Evolutionary conservation across 2,797 vertebrate genomes (phyloP), one percentile per base, ranked within the genome.

Genomic region (Cirrhinus mrigala): DNA sequence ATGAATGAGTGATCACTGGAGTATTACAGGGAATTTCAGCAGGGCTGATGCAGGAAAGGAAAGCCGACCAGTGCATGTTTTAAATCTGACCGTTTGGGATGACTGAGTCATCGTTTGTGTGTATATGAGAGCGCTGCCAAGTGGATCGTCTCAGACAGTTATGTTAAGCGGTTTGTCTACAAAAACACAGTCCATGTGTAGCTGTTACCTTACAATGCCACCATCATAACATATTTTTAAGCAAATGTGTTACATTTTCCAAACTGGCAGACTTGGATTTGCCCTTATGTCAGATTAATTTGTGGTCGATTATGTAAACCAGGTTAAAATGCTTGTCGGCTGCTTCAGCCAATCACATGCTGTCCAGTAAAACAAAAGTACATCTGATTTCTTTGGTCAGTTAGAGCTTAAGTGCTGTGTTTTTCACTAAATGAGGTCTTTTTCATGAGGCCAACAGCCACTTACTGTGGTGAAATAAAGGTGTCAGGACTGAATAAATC

Each of bases 31-130:
- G 56, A n/a, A 74, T 33, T 62, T 66, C 33, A 83, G 20, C 58
- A 52, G 58, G 62, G 75, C n/a, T 78, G 50, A 46, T n/a, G 50
- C 62, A 33, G 70, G 54, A 69, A 0, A 85, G 90, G 88, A 89
- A 82, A 87, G 37, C 54, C 7, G 58, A 62, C 58, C 29, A 74
- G 62, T 69, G 62, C 48, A 1, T 81, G 81, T 78, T 88, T 88
- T 77, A 80, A 80, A 88, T 83, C 48, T 90, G 86, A 90, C 83
- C 79, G 88, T 88, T 22, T 73, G 93, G 92, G 77, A 89, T 82
- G 86, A 91, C 88, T 94, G 93, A 94, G 91, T 95, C 92, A 94
- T 58, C 16, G 60, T 78, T 8, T 74, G 37, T 74, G 74, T 83
- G 75, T 75, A 84, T 82, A 70, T 88, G 84, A 88, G 71, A 85